phyloP scores from a whole-genome alignment of 2,113 vertebrate species.

The Gambusia holbrooki region DNA sequence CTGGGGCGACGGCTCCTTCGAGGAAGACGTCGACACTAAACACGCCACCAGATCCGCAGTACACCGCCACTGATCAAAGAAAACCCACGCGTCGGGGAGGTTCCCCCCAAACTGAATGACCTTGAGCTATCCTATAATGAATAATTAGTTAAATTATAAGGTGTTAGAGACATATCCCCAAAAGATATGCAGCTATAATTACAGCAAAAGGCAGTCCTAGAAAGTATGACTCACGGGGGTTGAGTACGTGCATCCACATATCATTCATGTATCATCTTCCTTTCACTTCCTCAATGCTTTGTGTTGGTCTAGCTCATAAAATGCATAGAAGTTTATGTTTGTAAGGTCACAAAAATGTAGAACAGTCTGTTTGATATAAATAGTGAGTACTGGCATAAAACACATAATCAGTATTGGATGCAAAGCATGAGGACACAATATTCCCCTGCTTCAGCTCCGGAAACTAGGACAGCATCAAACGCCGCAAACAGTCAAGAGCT shows the following conservation, averaged over 20 bases:
- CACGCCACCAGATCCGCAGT: not conserved
- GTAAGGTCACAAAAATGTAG: not conserved
- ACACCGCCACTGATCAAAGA: not conserved
- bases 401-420: not conserved
- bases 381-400: not conserved
- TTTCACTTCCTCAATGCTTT: too few relatives aligned
- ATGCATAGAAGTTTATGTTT: not conserved
- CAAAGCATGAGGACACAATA: not conserved
- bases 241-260: not conserved
- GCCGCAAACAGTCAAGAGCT: constrained; percentile 32
- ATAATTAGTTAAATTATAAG: not conserved
- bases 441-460: constrained; percentile 5
- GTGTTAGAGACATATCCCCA: not conserved
- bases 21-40: not conserved
- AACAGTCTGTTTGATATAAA: too few relatives aligned
- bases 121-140: not conserved
- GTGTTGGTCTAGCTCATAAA: not conserved
- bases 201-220: not conserved
- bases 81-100: too few relatives aligned
- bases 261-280: too few relatives aligned
- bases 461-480: constrained; percentile 48
- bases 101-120: not conserved
- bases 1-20: not conserved
- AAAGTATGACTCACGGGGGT: not conserved
- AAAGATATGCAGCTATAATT: not conserved